Evolutionary conservation across 2,888 invertebrate species (phyloP), one percentile per base, ranked within the genome.

Genomic region (Nesidiocoris tenuis): DNA sequence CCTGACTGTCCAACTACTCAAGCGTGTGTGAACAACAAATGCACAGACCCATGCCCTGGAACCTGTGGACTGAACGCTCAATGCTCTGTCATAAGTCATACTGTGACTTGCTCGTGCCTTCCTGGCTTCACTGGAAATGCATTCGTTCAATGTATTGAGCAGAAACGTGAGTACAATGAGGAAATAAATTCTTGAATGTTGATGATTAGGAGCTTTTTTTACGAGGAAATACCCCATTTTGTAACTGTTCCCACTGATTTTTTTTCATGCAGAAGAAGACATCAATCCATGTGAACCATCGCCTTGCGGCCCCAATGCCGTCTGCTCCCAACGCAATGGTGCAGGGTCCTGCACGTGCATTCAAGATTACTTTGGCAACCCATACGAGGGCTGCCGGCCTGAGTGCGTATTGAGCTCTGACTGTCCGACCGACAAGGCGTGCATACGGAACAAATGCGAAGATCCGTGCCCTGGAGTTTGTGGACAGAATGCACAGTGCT

Each of bases 361-460:
- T 78, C 88, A 90, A 81, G 92, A 92, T 80, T 93, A 93, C 82
- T 89, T 89, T 82, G 94, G 94, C 74, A 93, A 94, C 84, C 94
- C 94, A 1, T 93, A 93, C 81, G 91, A 92, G 83, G 91, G 83
- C 19, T 83, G 95, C 82, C 88, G 93, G 79, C 94, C 94, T 0
- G 94, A 95, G 85, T 95, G 95, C 83, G 90, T 94, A 54, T 86
- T 93, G 1, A 94, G 92, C 83, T 90, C 93, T 0, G 94, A 95
- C 82, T 95, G 95, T 83, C 87, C 91, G 5, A 89, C 89, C 67
- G 87, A 90, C 82, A 84, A 87, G 81, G 91, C 92, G 1, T 93
- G 93, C 81, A 86, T 90, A 7, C 88, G 90, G 83, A 89, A 90
- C 81, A 91, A 91, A 85, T 92, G 92, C 82, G 86, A 87, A 80